Conservation (phyloP, 2,797 vertebrate genomes). For the Acrossocheilus wenchowensis region DNA sequence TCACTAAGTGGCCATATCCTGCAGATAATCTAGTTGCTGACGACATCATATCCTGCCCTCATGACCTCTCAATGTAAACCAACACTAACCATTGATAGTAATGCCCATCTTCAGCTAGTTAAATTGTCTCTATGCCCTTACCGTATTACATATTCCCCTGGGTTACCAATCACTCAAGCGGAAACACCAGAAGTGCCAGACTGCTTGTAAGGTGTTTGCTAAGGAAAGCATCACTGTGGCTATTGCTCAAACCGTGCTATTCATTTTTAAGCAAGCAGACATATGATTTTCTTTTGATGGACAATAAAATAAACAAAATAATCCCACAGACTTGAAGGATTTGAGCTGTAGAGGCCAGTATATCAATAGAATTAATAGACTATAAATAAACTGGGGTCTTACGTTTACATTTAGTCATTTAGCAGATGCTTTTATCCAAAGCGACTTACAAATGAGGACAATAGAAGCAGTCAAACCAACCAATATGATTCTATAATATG, state of each 20-base stretch:
- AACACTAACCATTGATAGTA: conserved; percentile 36
- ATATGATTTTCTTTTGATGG: background rate
- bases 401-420: no score
- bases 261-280: background rate
- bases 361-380: no score
- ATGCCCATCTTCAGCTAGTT: conserved; percentile 21
- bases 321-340: background rate
- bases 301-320: background rate
- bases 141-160: background rate
- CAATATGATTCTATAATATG: background rate
- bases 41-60: conserved; percentile 33
- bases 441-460: no score
- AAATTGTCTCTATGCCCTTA: conserved; percentile 16
- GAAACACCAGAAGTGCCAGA: background rate
- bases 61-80: conserved; percentile 43
- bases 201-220: background rate
- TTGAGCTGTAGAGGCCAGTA: no score
- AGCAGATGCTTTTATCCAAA: no score
- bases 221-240: background rate
- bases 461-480: no score
- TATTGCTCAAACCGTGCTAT: background rate
- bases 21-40: conserved; percentile 35
- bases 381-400: no score
- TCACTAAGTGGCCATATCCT: conserved; percentile 46
- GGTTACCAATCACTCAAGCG: background rate